phyloP scores from a whole-genome alignment of 2,797 vertebrate species.

The Heliangelus exortis region DNA sequence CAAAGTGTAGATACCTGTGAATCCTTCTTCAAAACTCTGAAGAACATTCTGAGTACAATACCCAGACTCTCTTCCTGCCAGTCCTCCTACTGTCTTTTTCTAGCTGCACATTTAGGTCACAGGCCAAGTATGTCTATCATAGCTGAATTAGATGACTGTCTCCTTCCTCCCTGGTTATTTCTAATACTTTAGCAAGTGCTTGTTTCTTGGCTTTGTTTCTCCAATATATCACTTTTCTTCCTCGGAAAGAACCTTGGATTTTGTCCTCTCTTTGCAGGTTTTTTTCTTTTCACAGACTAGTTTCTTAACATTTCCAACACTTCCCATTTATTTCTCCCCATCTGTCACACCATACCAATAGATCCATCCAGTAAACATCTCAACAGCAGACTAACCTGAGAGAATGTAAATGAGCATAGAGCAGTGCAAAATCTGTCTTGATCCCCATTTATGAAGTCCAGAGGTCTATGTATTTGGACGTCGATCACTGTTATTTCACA shows the following conservation, averaged over 20 bases:
- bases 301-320: background rate
- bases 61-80: background rate
- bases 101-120: background rate
- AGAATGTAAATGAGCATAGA: conserved; percentile 21
- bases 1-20: background rate
- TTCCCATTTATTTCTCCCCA: background rate
- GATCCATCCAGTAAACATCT: conserved; percentile 7
- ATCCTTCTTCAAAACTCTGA: background rate
- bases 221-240: background rate
- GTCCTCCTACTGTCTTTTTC: background rate
- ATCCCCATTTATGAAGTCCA: background rate
- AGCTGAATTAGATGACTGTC: background rate
- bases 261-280: background rate
- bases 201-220: background rate
- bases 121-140: background rate
- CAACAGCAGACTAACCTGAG: background rate
- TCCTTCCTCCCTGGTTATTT: background rate
- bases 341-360: background rate
- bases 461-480: background rate
- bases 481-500: background rate
- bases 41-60: background rate
- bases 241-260: background rate
- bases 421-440: background rate
- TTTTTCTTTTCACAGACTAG: background rate
- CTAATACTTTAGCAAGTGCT: background rate